Base-by-base conservation (phyloP, 1,140 invertebrate genomes). In the Bombyx mandarina region DNA sequence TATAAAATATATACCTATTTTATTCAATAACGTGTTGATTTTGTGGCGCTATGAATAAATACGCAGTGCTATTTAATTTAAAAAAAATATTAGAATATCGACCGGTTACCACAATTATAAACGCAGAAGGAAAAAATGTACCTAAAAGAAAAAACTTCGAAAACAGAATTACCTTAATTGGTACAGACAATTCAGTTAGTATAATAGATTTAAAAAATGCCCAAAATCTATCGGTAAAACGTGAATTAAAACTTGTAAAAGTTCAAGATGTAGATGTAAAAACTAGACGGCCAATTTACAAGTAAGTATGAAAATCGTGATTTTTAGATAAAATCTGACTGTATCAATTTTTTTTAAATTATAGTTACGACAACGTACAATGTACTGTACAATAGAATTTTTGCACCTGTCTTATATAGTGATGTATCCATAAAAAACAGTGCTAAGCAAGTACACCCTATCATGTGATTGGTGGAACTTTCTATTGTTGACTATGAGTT, bases 171-270 rank as follows among this genome's bases (percentile, higher is more conserved):
- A 90, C 89, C 5, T 62, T 90, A 9, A 85, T 90, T 50, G 75
- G 73, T 51, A 63, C 80, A 52, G 89, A 89, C 67, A 82, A 89
- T 73, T 71, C 79, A 22, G 68, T 88, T 47, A 82, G 69, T 60
- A 84, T 89, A 43, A 88, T 82, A 8, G 88, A 89, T 50, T 65
- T 89, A 83, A 79, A 89, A 62, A 83, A 91, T 71, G 92, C 92
- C 1, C 83, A 91, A 60, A 92, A 88, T 77, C 60, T 93, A 55
- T 90, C 92, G 9, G 86, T 89, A 61, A 78, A 91, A 26, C 82
- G 91, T 68, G 89, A 91, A 49, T 82, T 93, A 56, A 92, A 93
- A 75, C 73, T 94, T 48, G 81, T 93, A 1, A 91, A 92, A 75
- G 76, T 93, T 43, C 73, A 91, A 45, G 91, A 93, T 74, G 76